Evolutionary conservation across 2,888 invertebrate genomes (phyloP).

Genomic region (Drosophila anomalata): DNA sequence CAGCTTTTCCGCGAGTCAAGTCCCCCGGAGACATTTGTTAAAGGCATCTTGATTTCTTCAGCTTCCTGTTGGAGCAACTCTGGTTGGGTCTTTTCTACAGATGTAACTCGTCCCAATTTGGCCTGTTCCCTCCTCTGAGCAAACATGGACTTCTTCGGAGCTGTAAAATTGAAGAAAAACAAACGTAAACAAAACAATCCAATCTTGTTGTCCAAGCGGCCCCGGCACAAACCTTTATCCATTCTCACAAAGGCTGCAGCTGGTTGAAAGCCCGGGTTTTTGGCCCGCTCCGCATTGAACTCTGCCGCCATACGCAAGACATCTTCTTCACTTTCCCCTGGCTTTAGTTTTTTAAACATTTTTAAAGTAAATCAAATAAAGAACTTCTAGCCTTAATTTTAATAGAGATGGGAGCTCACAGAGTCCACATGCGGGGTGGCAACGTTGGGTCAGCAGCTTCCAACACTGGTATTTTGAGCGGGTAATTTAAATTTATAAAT

Average conservation of each 20-base stretch:
- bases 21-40: slow-evolving; percentile 9
- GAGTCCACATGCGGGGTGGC: not conserved
- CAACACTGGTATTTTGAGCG: not conserved
- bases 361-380: not conserved
- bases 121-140: slow-evolving; percentile 64
- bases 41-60: not conserved
- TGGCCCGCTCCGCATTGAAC: slow-evolving; percentile 86
- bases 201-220: not conserved
- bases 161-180: slow-evolving; percentile 47
- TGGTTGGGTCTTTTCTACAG: not conserved
- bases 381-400: not conserved
- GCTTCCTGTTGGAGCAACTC: not conserved
- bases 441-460: not conserved
- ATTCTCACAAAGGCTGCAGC: slow-evolving; percentile 86
- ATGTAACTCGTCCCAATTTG: slow-evolving; percentile 26
- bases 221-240: slow-evolving; percentile 66
- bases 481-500: not conserved
- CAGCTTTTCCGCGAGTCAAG: not conserved
- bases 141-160: slow-evolving; percentile 79
- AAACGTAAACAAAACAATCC: not conserved
- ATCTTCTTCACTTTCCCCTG: slow-evolving; percentile 89
- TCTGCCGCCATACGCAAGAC: slow-evolving; percentile 90
- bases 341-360: slow-evolving; percentile 86
- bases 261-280: slow-evolving; percentile 86
- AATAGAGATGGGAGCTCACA: not conserved